Evolutionary conservation across 2,888 invertebrate species (phyloP).

Genomic region (Ectropis crepuscularia): DNA sequence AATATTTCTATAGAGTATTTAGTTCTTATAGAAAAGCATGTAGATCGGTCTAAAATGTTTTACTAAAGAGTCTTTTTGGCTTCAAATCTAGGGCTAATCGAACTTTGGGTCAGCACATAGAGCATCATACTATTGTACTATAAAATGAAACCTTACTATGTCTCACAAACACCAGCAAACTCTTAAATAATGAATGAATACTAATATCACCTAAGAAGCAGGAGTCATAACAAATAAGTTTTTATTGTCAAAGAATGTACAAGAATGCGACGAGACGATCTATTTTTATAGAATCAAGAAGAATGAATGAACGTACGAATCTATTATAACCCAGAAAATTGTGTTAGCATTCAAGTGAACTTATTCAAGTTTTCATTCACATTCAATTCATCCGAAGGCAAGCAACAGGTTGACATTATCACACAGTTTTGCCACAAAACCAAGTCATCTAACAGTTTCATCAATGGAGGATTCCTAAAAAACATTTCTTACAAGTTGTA

Average conservation of each 20-base stretch:
- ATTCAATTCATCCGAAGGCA: conserved; percentile 58
- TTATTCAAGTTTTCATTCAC: conserved; percentile 50
- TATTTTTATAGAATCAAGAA: conserved; percentile 14
- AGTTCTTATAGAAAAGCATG: too few species aligned
- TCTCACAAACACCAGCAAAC: too few species aligned
- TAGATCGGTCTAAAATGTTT: too few species aligned
- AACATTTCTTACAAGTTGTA: conserved; percentile 83
- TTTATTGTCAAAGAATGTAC: not conserved
- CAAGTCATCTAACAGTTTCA: conserved; percentile 74
- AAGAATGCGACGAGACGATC: conserved; percentile 5
- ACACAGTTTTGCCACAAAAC: conserved; percentile 72
- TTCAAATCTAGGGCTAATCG: too few species aligned
- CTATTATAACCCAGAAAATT: conserved; percentile 32
- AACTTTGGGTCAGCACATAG: too few species aligned
- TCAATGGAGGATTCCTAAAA: conserved; percentile 83
- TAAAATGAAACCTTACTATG: too few species aligned
- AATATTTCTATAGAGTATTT: too few species aligned
- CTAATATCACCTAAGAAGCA: too few species aligned
- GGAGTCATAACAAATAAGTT: not conserved
- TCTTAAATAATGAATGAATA: too few species aligned
- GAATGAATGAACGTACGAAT: conserved; percentile 19
- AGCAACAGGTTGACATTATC: conserved; percentile 78
- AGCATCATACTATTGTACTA: too few species aligned
- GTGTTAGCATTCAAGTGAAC: conserved; percentile 49
- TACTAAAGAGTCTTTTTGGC: too few species aligned